phyloP scores from a whole-genome alignment of 2,888 invertebrate genomes.

The Gerosis bhagava region DNA sequence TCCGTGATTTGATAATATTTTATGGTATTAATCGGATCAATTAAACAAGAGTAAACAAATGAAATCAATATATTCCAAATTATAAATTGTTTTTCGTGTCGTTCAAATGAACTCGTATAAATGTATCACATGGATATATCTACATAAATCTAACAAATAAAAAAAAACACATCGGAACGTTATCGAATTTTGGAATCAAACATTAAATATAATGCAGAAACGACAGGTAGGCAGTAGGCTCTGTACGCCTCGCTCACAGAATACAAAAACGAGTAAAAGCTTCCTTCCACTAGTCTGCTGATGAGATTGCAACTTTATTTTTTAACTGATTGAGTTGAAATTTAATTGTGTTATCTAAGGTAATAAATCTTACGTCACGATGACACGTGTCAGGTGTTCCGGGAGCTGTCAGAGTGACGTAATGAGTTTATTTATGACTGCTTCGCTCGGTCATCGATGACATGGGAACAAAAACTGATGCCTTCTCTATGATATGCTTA shows the following conservation, averaged over 20 bases:
- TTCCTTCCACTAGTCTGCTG: slow-evolving; percentile 14
- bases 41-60: too few relatives aligned
- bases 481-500: slow-evolving; percentile 31
- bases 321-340: slow-evolving; percentile 33
- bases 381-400: slow-evolving; percentile 65
- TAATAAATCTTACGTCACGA: slow-evolving; percentile 54
- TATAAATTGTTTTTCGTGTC: too few relatives aligned
- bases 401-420: slow-evolving; percentile 70
- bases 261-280: slow-evolving; percentile 39
- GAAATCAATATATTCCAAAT: too few relatives aligned
- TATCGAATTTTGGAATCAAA: slow-evolving; percentile 56
- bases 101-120: too few relatives aligned
- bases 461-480: slow-evolving; percentile 49
- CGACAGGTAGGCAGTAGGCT: slow-evolving; percentile 61
- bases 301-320: slow-evolving; percentile 3
- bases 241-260: slow-evolving; percentile 39
- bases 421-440: slow-evolving; percentile 70
- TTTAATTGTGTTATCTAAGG: slow-evolving; percentile 12
- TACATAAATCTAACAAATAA: slow-evolving; percentile 27
- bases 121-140: slow-evolving; percentile 18
- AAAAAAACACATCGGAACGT: slow-evolving; percentile 30
- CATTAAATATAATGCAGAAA: slow-evolving; percentile 55
- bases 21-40: too few relatives aligned
- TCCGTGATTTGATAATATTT: too few relatives aligned
- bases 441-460: slow-evolving; percentile 50